Conservation (phyloP, 2,113 vertebrate genomes). For the Sinocyclocheilus anshuiensis region DNA sequence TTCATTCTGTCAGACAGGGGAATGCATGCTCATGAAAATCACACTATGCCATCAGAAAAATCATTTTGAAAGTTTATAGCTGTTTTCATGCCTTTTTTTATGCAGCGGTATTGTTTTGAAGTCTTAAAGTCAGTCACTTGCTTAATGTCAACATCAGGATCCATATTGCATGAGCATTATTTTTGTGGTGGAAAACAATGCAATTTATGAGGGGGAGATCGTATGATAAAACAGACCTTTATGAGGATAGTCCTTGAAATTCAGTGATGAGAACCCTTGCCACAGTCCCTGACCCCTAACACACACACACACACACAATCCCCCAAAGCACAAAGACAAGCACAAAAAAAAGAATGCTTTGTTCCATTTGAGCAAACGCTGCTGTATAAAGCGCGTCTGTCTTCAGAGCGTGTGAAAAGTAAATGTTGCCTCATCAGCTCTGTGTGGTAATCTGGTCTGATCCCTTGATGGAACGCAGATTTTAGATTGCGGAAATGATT, state of each 20-base stretch:
- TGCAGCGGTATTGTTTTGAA: background rate
- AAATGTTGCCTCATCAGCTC: constrained; percentile 57
- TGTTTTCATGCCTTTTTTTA: constrained; percentile 35
- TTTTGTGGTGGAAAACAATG: background rate
- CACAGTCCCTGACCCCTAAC: constrained; percentile 33
- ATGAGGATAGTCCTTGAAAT: background rate
- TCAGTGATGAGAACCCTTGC: constrained; percentile 3
- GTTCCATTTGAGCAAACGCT: constrained; percentile 53
- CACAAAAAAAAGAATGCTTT: constrained; percentile 48
- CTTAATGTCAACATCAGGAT: constrained; percentile 3
- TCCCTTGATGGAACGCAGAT: constrained; percentile 39
- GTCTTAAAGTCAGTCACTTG: constrained; percentile 23
- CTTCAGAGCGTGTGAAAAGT: constrained; percentile 55
- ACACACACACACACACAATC: background rate
- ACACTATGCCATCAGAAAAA: background rate
- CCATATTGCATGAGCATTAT: constrained; percentile 43
- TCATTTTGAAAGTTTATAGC: constrained; percentile 14
- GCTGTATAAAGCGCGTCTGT: constrained; percentile 42
- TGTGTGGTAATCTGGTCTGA: constrained; percentile 46
- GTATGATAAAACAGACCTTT: constrained; percentile 9
- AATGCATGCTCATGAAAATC: constrained; percentile 7
- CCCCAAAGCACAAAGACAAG: background rate
- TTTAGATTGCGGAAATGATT: constrained; percentile 25
- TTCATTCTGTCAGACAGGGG: background rate
- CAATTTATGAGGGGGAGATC: constrained; percentile 15